Percentiles rank a stretch among this genome's conserved stretches.
These are phyloP conservation scores for Hymenopus coronatus DNA, from an alignment of 2,888 invertebrate species.

Conservation along the genomic window DNA sequence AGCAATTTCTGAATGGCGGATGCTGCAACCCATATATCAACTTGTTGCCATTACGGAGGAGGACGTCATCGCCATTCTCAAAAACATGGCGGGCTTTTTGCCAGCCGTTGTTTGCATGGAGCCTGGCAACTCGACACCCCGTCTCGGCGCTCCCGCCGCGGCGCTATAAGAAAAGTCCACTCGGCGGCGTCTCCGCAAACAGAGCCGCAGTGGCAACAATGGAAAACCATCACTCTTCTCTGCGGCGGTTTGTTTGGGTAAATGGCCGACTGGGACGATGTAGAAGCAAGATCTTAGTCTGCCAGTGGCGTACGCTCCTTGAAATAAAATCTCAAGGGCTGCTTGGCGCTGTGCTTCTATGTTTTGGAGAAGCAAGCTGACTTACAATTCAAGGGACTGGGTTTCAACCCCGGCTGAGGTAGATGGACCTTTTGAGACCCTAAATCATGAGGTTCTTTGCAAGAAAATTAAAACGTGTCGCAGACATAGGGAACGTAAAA, in stretches of 20 bases:
- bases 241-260: conserved; percentile 24
- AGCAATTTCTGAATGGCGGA: neutral
- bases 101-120: conserved; percentile 20
- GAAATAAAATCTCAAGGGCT: no score
- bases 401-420: no score
- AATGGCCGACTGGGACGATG: conserved; percentile 6
- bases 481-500: no score
- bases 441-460: no score
- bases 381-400: no score
- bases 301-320: neutral
- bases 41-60: conserved; percentile 20
- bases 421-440: no score
- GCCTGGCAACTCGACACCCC: conserved; percentile 14
- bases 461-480: no score
- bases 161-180: conserved; percentile 14
- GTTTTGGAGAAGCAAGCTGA: no score
- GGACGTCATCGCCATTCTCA: neutral
- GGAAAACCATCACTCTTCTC: conserved; percentile 26
- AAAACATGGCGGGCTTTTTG: conserved; percentile 12
- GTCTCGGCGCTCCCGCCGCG: neutral
- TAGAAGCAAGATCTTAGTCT: neutral
- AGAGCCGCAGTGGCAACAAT: conserved; percentile 19
- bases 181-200: conserved; percentile 24
- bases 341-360: no score
- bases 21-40: conserved; percentile 3